Base-by-base conservation (phyloP, 2,888 invertebrate species). In the Chrysopilus asiliformis region DNA sequence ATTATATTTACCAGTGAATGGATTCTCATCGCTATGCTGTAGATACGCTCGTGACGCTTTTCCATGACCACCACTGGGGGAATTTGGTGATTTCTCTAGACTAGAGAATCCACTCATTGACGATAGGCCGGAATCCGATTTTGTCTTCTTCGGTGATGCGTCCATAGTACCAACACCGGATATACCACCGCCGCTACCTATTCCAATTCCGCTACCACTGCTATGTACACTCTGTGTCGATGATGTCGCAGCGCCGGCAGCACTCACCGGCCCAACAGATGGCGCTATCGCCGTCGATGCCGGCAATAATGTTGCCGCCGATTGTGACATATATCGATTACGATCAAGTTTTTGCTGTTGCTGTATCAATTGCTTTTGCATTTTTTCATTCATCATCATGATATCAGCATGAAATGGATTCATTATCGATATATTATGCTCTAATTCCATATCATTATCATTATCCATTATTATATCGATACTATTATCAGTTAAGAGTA, bases 21-120 rank as follows among this genome's bases (percentile, higher is more conserved):
- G 17, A 12, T 35, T 33, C 2, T 43, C 43, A 4, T 43, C 43
- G 13, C 26, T 24, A 9, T n/a, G 18, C 18, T 40, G 39, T n/a
- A 32, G 25, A 19, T 39, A 35, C 14, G 38, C 10, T 5, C 41
- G 34, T 9, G 36, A 36, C 7, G 33, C 32, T 27, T 13, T 39
- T 5, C 34, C 24, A 9, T 32, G 32, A n/a, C 22, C 28, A 30
- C 36, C 35, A 18, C 37, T 39, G 17, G 84, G 82, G 1, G 82
- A 85, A 17, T 80, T 79, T 4, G 85, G 85, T 20, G 85, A 84
- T 64, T 85, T 85, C 58, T 86, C 85, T 50, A 84, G 64, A 53
- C 82, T 83, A 9, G 83, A 83, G 74, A 85, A 81, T 4, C 85
- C 84, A 53, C 83, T 85, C 78, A 86, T 80, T 5, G 86, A 86